Percentiles rank a stretch among this genome's conserved stretches.
phyloP scores from a whole-genome alignment of 2,113 vertebrate genomes.

The Equus quagga region DNA sequence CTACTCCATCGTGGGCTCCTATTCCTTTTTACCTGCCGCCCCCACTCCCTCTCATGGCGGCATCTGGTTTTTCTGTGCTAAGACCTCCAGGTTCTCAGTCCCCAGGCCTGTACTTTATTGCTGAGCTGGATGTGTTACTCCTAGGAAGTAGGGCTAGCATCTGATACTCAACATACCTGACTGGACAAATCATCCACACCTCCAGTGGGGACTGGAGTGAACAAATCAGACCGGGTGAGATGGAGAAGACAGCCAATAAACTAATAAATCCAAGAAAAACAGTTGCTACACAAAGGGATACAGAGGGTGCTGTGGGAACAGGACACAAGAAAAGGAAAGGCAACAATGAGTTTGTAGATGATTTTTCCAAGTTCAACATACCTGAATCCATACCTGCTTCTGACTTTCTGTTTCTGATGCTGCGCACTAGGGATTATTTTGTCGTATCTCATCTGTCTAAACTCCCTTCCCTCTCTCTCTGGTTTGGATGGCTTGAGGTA shows the following conservation, averaged over 20 bases:
- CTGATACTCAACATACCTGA: neutral
- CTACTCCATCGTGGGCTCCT: neutral
- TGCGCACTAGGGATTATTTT: neutral
- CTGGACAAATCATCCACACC: neutral
- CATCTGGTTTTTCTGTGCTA: neutral
- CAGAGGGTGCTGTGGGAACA: neutral
- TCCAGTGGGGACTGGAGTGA: neutral
- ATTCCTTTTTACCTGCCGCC: rapidly evolving
- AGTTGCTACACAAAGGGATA: neutral
- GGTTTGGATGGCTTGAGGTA: neutral
- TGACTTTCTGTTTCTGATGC: neutral
- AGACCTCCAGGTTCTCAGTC: neutral
- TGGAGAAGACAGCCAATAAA: neutral
- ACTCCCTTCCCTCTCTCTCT: neutral
- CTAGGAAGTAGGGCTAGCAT: neutral
- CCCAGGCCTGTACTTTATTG: neutral
- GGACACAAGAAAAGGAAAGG: neutral
- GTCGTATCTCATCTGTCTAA: neutral
- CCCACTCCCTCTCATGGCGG: rapidly evolving
- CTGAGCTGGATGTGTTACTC: neutral
- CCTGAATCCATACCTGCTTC: neutral
- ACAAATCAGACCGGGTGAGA: neutral
- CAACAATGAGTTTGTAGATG: neutral
- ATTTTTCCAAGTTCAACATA: neutral
- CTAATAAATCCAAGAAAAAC: neutral